These are phyloP conservation scores for Bombus confusus DNA, from an alignment of 1,140 invertebrate genomes.

Conservation along the genomic window DNA sequence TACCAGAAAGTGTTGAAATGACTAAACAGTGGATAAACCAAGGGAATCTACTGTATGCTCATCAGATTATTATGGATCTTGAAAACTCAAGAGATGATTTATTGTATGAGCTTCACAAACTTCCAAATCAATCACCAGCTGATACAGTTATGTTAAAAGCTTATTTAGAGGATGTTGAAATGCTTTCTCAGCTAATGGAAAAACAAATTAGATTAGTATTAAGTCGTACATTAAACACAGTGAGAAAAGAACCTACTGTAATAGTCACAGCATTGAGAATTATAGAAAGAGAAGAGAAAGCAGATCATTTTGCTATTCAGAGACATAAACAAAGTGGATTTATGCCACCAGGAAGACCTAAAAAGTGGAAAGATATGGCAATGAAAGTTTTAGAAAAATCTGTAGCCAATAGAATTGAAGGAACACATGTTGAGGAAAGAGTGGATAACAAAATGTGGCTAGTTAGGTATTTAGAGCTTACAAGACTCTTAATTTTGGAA, in stretches of 20 bases:
- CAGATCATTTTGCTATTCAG: conserved; percentile 90
- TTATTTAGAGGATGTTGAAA: conserved; percentile 98
- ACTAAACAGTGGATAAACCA: conserved; percentile 97
- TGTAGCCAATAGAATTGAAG: conserved; percentile 92
- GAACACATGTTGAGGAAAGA: conserved; percentile 96
- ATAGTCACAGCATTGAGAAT: conserved; percentile 98
- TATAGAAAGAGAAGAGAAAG: conserved; percentile 97
- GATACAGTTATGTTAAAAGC: conserved; percentile 96
- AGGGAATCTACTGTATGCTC: conserved; percentile 96
- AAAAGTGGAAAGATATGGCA: conserved; percentile 95
- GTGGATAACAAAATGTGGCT: conserved; percentile 98
- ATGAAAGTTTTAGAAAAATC: conserved; percentile 92
- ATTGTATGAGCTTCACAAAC: conserved; percentile 96
- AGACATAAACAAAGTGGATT: conserved; percentile 93
- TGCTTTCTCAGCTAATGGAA: conserved; percentile 93
- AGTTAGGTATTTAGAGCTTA: conserved; percentile 90
- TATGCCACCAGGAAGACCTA: conserved; percentile 95
- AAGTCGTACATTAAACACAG: conserved; percentile 95
- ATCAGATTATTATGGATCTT: conserved; percentile 96
- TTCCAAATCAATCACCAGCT: conserved; percentile 94
- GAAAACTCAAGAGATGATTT: conserved; percentile 98
- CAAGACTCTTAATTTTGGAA: conserved; percentile 93
- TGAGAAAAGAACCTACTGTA: conserved; percentile 96
- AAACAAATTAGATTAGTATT: conserved; percentile 96
- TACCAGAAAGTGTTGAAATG: conserved; percentile 97